phyloP scores from a whole-genome alignment of 2,888 invertebrate genomes.

The Aleiodes leptofemur region DNA sequence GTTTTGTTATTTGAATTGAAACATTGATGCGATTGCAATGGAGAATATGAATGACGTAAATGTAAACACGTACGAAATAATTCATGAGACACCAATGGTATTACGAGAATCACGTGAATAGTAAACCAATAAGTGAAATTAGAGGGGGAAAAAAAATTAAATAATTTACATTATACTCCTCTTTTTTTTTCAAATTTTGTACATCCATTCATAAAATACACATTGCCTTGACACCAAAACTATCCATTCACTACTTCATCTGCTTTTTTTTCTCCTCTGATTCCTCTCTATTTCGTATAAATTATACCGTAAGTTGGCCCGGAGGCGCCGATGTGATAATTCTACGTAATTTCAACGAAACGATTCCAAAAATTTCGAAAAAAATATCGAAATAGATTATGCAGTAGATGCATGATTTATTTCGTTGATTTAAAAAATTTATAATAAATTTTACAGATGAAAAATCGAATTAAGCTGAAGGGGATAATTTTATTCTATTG shows the following conservation, averaged over 20 bases:
- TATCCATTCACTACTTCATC: slow-evolving; percentile 21
- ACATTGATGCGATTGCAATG: slow-evolving; percentile 20
- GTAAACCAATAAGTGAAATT: not conserved
- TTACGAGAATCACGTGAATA: slow-evolving; percentile 9
- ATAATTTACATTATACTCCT: slow-evolving; percentile 29
- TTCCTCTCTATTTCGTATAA: slow-evolving; percentile 17
- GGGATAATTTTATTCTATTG: no score
- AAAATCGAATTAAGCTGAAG: not conserved
- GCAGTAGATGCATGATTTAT: not conserved
- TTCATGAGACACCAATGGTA: slow-evolving; percentile 44
- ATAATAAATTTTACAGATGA: not conserved
- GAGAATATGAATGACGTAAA: slow-evolving; percentile 34
- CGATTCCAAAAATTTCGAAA: not conserved
- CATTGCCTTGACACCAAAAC: slow-evolving; percentile 21
- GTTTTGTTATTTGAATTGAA: slow-evolving; percentile 22
- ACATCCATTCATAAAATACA: slow-evolving; percentile 19
- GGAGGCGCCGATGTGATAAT: slow-evolving; percentile 2
- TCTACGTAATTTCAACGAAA: slow-evolving; percentile 16
- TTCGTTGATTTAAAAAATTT: not conserved
- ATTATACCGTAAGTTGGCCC: slow-evolving; percentile 8
- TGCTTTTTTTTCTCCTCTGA: not conserved
- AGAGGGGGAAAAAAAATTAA: slow-evolving; percentile 16
- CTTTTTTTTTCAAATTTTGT: slow-evolving; percentile 8
- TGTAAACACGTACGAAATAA: slow-evolving; percentile 51
- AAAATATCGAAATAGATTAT: slow-evolving; percentile 2